Evolutionary conservation across 2,113 vertebrate species (phyloP).

Genomic region (Setophaga kirtlandii): DNA sequence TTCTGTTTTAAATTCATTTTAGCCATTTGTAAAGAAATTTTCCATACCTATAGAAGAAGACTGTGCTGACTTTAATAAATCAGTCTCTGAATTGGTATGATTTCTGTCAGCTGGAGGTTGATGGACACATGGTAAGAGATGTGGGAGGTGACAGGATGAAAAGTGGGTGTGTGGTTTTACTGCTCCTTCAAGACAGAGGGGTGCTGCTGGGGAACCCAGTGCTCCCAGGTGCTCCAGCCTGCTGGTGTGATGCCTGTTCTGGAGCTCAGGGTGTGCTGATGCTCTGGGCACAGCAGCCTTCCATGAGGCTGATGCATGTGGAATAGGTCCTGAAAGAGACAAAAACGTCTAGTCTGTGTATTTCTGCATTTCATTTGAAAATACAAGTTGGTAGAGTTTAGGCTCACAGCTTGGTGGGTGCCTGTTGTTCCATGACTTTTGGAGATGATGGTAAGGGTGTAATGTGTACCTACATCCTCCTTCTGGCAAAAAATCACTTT

Average conservation of each 20-base stretch:
- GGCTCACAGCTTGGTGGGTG: neutral
- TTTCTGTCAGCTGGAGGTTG: neutral
- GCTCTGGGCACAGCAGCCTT: neutral
- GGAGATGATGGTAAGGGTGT: neutral
- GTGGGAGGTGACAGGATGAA: neutral
- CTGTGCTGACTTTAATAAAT: neutral
- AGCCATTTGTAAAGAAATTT: neutral
- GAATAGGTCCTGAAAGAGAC: neutral
- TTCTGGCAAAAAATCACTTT: neutral
- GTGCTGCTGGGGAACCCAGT: fast-evolving
- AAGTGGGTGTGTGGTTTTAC: fast-evolving
- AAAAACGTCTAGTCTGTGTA: neutral
- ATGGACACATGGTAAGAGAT: neutral
- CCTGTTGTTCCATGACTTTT: neutral
- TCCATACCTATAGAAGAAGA: neutral
- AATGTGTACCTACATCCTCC: neutral
- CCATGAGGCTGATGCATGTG: neutral
- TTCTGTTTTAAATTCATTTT: neutral
- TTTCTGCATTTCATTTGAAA: neutral
- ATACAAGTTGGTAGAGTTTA: neutral
- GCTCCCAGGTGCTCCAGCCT: neutral
- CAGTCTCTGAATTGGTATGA: neutral
- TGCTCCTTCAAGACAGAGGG: neutral
- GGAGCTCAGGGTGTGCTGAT: neutral
- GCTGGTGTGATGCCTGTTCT: fast-evolving